phyloP scores from a whole-genome alignment of 2,888 invertebrate genomes.

The Agrochola macilenta region DNA sequence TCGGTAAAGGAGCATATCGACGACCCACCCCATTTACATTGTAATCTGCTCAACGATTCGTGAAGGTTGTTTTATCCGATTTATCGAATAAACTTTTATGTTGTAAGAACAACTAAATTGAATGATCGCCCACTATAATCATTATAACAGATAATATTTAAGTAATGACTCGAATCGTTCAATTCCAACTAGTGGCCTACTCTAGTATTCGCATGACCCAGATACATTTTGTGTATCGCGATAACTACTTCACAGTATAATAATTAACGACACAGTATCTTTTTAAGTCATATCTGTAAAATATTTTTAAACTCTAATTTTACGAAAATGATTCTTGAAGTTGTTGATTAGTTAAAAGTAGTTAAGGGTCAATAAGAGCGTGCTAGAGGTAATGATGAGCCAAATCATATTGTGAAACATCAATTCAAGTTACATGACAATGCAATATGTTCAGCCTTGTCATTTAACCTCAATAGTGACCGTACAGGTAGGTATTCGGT shows the following conservation, averaged over 20 bases:
- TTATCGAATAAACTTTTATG: slow-evolving; percentile 49
- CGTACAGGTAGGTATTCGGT: slow-evolving; percentile 9
- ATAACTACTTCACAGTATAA: slow-evolving; percentile 56
- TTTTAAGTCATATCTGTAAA: not conserved
- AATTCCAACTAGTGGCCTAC: slow-evolving; percentile 71
- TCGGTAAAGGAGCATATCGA: slow-evolving; percentile 61
- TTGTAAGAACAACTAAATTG: slow-evolving; percentile 23
- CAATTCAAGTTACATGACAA: slow-evolving; percentile 40
- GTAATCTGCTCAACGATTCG: slow-evolving; percentile 69
- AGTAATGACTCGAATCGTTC: slow-evolving; percentile 63
- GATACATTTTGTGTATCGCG: slow-evolving; percentile 67
- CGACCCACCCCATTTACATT: slow-evolving; percentile 70
- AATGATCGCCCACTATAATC: slow-evolving; percentile 28
- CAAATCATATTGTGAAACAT: slow-evolving; percentile 27
- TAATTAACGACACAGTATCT: slow-evolving; percentile 27
- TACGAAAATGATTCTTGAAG: slow-evolving; percentile 12
- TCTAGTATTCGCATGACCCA: slow-evolving; percentile 76
- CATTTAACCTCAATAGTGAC: slow-evolving; percentile 28
- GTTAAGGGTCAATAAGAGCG: slow-evolving; percentile 4
- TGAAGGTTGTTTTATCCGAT: slow-evolving; percentile 67
- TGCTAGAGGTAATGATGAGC: not conserved
- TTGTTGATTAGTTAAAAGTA: slow-evolving; percentile 5
- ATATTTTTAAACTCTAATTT: slow-evolving; percentile 10
- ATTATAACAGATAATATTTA: slow-evolving; percentile 62
- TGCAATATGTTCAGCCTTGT: slow-evolving; percentile 12